Conservation (phyloP, 1,140 invertebrate genomes). For the Colletes gigas region DNA sequence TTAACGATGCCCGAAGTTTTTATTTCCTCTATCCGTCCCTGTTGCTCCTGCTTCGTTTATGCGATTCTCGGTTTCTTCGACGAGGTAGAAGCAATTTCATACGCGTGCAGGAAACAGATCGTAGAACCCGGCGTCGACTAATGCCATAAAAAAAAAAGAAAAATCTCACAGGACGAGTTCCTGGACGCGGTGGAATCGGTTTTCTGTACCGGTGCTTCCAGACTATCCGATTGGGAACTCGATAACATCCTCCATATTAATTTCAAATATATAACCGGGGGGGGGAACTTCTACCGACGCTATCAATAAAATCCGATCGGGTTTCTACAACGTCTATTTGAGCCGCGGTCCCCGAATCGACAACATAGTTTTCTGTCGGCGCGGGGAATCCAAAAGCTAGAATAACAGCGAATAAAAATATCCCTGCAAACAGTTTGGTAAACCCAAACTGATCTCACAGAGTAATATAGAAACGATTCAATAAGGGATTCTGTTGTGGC, state of each 20-base stretch:
- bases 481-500: no score
- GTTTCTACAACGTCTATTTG: not conserved
- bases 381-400: not conserved
- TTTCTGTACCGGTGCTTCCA: not conserved
- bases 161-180: not conserved
- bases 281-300: not conserved
- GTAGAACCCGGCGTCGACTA: not conserved
- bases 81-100: not conserved
- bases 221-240: not conserved
- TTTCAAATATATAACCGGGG: not conserved
- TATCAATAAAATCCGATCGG: not conserved
- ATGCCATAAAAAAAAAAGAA: not conserved
- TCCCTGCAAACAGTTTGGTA: not conserved
- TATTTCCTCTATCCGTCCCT: not conserved
- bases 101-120: not conserved
- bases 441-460: no score
- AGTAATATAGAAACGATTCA: no score
- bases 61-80: not conserved
- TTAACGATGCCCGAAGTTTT: not conserved
- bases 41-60: not conserved
- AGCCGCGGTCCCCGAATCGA: not conserved
- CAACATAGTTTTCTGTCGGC: not conserved
- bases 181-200: not conserved
- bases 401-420: not conserved
- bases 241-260: not conserved